Evolutionary conservation across 2,888 invertebrate species (phyloP), one percentile per base, ranked within the genome.

Genomic region (Sphaerophoria taeniata): DNA sequence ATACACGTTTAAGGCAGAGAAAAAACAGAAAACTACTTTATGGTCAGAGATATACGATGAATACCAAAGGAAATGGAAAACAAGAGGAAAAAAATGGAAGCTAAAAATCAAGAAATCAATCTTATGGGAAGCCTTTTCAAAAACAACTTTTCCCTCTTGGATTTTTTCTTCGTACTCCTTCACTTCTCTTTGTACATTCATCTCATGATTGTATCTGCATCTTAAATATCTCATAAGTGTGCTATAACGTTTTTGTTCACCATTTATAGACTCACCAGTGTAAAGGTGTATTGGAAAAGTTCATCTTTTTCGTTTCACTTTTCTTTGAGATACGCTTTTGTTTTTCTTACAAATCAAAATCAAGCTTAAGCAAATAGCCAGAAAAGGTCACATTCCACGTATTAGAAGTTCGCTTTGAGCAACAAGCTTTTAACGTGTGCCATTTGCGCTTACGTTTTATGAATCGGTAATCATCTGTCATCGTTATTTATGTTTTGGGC

Each of bases 81-180:
- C 9, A 43, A 45, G 65, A 43, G 24, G 24, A 45, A 39, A 43
- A 65, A 69, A 70, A 77, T 51, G 49, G 39, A 36, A 74, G 71
- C 71, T 53, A 69, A 81, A 83, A 83, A 78, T 73, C 70, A 69
- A 79, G 79, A 84, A 84, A 84, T 84, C 84, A 75, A 80, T 84
- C 84, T 67, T 80, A 76, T 75, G 71, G 61, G 61, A 84, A 80
- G 75, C 71, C 61, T 80, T 75, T 75, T 67, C 31, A 53, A 84
- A 80, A 65, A 11, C 80, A 84, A 80, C 75, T 84, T 84, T 80
- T 84, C 72, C 53, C 75, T 12, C 31, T 11, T 36, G n/a, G n/a
- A n/a, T 67, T 53, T 34, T 56, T 9, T 12, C 12, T 77, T 55
- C 3, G 11, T 39, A 9, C 9, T 6, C 9, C 11, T 11, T 43